Percentiles rank a stretch among this genome's conserved stretches.
These are phyloP conservation scores for Neogale vison DNA, from an alignment of 2,113 vertebrate genomes.

Conservation along the genomic window DNA sequence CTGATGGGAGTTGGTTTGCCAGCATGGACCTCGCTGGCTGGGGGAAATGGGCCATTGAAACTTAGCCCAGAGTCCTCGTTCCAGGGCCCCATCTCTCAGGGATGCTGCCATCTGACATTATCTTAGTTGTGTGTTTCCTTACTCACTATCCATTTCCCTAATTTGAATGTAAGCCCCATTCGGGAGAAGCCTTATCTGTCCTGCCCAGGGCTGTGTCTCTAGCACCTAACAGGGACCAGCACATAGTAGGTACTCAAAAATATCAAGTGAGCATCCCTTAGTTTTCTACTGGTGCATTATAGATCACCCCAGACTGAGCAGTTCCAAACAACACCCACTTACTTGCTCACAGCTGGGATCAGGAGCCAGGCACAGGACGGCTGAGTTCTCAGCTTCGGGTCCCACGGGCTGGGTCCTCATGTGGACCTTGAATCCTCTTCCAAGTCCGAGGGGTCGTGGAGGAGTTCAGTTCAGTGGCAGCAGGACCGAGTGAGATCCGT, in stretches of 20 bases:
- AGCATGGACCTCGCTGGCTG: neutral
- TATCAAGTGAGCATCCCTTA: fast-evolving
- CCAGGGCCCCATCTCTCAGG: neutral
- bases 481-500: too few species aligned
- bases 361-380: neutral
- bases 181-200: neutral
- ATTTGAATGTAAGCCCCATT: too few species aligned
- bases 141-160: neutral
- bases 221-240: neutral
- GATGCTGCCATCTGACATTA: fast-evolving
- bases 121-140: neutral
- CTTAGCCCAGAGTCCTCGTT: neutral
- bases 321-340: neutral
- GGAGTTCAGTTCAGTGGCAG: neutral
- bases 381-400: neutral
- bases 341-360: neutral
- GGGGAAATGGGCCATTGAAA: neutral
- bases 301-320: fast-evolving
- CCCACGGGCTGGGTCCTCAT: fast-evolving
- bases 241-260: neutral
- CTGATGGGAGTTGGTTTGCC: neutral
- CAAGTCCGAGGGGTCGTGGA: neutral
- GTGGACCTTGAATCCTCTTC: neutral
- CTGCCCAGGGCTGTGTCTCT: neutral
- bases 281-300: neutral